Percentiles rank a stretch among this genome's conserved stretches.
These are phyloP conservation scores for Panurus biarmicus DNA, from an alignment of 2,113 vertebrate genomes.

Conservation along the genomic window DNA sequence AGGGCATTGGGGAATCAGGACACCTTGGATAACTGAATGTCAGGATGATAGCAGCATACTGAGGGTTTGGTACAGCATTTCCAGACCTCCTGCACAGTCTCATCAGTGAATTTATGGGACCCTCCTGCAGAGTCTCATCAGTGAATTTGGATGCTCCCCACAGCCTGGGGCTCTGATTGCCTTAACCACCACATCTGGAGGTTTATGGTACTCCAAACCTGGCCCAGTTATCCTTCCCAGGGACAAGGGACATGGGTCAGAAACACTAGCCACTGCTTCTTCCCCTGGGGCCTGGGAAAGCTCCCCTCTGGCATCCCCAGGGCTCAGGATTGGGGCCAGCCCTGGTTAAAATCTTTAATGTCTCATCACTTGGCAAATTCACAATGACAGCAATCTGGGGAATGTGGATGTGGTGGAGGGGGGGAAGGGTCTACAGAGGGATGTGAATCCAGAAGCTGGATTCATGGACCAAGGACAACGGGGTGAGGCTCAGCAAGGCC, in stretches of 20 bases:
- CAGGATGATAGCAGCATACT: neutral
- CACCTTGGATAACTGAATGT: neutral
- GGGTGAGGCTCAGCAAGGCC: neutral
- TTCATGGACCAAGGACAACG: accelerated
- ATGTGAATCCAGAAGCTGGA: neutral
- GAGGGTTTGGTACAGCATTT: neutral
- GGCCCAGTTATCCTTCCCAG: neutral
- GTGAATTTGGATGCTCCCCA: neutral
- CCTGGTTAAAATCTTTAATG: neutral
- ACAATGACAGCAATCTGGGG: neutral
- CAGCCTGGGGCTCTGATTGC: neutral
- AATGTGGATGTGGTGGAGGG: neutral
- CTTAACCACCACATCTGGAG: neutral
- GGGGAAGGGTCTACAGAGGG: neutral
- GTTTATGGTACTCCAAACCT: neutral
- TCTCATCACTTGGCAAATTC: neutral
- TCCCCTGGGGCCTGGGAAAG: neutral
- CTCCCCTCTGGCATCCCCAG: neutral
- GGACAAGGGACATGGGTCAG: neutral
- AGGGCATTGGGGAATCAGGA: neutral
- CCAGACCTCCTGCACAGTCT: neutral
- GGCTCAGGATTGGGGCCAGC: neutral
- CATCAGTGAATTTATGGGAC: neutral
- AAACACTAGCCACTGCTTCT: neutral
- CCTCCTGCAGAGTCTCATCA: neutral